Percentiles rank a stretch among this genome's conserved stretches.
Evolutionary conservation across 2,888 invertebrate genomes (phyloP).

Genomic region (Tenthredo notha): DNA sequence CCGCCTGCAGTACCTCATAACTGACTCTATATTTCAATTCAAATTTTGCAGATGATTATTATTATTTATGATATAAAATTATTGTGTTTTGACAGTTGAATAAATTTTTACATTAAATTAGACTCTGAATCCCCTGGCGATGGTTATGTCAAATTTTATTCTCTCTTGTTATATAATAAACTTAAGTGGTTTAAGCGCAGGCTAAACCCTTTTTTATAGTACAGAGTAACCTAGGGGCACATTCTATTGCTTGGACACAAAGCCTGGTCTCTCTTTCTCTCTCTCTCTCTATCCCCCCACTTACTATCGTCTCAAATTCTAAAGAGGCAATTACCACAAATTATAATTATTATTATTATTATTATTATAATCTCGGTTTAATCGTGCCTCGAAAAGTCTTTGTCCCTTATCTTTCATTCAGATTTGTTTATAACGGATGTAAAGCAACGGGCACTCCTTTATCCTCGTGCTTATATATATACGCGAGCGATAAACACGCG

Average conservation of each 20-base stretch:
- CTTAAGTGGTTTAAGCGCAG: conserved; percentile 16
- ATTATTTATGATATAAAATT: background rate
- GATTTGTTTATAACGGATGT: conserved; percentile 8
- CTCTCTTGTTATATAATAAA: background rate
- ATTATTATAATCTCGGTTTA: conserved; percentile 50
- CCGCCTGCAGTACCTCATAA: background rate
- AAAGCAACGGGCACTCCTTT: background rate
- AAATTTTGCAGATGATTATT: background rate
- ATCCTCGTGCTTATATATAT: background rate
- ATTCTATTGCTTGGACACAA: conserved; percentile 17
- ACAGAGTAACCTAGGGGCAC: conserved; percentile 37
- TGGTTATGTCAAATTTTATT: background rate
- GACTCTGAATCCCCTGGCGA: no score
- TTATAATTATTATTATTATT: conserved; percentile 53
- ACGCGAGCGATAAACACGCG: conserved; percentile 15
- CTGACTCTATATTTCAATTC: background rate
- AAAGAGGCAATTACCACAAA: conserved; percentile 41
- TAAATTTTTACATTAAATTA: background rate
- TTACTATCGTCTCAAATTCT: conserved; percentile 18
- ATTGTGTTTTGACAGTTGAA: background rate
- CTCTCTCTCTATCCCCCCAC: background rate
- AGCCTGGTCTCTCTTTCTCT: background rate
- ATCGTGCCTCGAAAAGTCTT: conserved; percentile 2
- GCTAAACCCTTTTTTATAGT: background rate
- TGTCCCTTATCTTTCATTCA: conserved; percentile 37